phyloP scores from a whole-genome alignment of 2,888 invertebrate genomes.

The Nipponacmea schrenckii region DNA sequence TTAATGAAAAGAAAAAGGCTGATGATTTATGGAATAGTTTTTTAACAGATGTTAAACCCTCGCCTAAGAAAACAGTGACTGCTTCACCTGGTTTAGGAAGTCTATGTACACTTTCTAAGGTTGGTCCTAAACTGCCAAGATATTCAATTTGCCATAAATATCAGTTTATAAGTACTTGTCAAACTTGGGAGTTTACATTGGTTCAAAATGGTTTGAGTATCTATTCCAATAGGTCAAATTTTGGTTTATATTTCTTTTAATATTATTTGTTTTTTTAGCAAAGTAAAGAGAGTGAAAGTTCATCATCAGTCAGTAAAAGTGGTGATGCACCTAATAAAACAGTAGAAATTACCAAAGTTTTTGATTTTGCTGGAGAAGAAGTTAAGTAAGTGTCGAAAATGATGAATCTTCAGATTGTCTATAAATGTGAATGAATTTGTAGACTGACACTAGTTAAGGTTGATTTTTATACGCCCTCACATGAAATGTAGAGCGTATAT shows the following conservation, averaged over 20 bases:
- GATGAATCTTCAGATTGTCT: background rate
- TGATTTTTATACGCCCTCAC: too few species aligned
- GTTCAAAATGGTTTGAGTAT: too few species aligned
- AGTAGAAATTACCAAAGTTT: conserved; percentile 71
- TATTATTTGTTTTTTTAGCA: too few species aligned
- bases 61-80: conserved; percentile 20
- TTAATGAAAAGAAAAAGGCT: conserved; percentile 60
- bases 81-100: conserved; percentile 22
- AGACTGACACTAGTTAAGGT: too few species aligned
- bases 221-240: too few species aligned
- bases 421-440: background rate
- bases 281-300: too few species aligned
- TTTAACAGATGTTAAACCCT: conserved; percentile 60
- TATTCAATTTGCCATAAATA: too few species aligned
- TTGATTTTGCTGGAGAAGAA: conserved; percentile 90
- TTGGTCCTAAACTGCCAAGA: background rate
- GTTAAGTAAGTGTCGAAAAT: conserved; percentile 71
- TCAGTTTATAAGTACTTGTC: too few species aligned
- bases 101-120: conserved; percentile 28
- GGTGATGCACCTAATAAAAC: conserved; percentile 27
- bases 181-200: too few species aligned
- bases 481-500: too few species aligned
- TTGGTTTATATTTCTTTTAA: too few species aligned
- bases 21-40: conserved; percentile 67
- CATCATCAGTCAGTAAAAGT: background rate